Evolutionary conservation across 2,888 invertebrate species (phyloP).

Genomic region (Anaspis maculata): DNA sequence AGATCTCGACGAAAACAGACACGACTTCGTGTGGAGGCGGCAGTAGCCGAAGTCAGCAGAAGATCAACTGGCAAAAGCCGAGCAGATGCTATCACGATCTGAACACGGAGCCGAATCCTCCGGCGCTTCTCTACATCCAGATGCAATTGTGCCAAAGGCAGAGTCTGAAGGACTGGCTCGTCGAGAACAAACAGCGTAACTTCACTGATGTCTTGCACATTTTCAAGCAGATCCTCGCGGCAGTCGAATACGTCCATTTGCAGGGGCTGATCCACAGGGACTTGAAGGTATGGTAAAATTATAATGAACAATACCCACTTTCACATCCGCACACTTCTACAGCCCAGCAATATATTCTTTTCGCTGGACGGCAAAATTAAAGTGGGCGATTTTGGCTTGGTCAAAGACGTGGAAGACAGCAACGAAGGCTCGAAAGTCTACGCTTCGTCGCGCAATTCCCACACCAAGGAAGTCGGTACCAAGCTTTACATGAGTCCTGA

Average conservation of each 20-base stretch:
- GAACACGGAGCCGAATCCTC: constrained; percentile 15
- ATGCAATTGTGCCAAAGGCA: constrained; percentile 91
- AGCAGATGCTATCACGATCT: constrained; percentile 32
- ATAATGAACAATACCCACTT: neutral
- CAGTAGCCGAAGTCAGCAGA: no score
- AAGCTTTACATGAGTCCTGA: constrained; percentile 98
- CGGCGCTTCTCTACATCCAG: constrained; percentile 85
- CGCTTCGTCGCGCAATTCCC: constrained; percentile 27
- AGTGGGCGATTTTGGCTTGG: constrained; percentile 98
- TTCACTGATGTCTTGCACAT: constrained; percentile 53
- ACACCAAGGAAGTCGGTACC: constrained; percentile 68
- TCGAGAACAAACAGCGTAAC: constrained; percentile 47
- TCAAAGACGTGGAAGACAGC: constrained; percentile 72
- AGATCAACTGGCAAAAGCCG: constrained; percentile 30
- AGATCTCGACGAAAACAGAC: no score
- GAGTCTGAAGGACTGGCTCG: constrained; percentile 87
- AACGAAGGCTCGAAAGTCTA: constrained; percentile 20
- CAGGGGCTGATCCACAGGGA: constrained; percentile 93
- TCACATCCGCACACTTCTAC: constrained; percentile 6
- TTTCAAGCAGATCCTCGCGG: constrained; percentile 86
- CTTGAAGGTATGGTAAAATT: constrained; percentile 53
- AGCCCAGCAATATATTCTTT: constrained; percentile 90
- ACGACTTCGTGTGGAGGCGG: no score
- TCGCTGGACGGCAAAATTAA: constrained; percentile 84
- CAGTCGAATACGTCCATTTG: constrained; percentile 91